phyloP scores from a whole-genome alignment of 2,888 invertebrate genomes.

The Timandra comae region DNA sequence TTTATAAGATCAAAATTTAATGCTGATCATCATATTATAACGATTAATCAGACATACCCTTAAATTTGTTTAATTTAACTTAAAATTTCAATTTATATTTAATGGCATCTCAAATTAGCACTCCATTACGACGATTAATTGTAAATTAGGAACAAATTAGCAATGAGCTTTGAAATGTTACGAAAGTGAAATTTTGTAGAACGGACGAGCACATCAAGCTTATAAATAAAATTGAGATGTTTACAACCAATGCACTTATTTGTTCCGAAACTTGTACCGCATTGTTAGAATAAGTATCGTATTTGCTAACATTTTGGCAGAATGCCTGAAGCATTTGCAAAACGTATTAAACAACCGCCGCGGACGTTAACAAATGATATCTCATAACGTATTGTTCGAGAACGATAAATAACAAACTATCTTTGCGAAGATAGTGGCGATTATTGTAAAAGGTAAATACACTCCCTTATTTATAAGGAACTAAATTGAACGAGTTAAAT shows the following conservation, averaged over 20 bases:
- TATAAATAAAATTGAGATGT: neutral
- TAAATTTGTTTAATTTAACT: neutral
- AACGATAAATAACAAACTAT: constrained; percentile 24
- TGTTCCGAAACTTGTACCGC: constrained; percentile 22
- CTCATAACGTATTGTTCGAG: constrained; percentile 31
- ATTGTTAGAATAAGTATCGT: constrained; percentile 33
- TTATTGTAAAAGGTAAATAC: constrained; percentile 1
- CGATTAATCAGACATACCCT: constrained; percentile 6
- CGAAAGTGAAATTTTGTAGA: neutral
- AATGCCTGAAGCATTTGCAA: constrained; percentile 40
- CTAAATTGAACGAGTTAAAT: constrained; percentile 38
- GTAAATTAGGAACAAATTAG: neutral
- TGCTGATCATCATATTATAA: constrained; percentile 21
- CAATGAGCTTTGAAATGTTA: neutral
- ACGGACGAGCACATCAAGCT: neutral
- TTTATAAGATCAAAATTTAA: constrained; percentile 34
- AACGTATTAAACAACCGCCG: constrained; percentile 42
- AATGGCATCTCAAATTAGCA: neutral
- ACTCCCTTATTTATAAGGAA: constrained; percentile 40
- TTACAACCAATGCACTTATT: constrained; percentile 24
- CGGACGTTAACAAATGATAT: constrained; percentile 44
- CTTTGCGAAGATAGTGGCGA: constrained; percentile 13
- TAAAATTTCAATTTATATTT: neutral
- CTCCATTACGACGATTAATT: neutral
- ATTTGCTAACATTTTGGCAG: constrained; percentile 46